phyloP scores from a whole-genome alignment of 1,140 invertebrate species.

The Babylonia areolata region DNA sequence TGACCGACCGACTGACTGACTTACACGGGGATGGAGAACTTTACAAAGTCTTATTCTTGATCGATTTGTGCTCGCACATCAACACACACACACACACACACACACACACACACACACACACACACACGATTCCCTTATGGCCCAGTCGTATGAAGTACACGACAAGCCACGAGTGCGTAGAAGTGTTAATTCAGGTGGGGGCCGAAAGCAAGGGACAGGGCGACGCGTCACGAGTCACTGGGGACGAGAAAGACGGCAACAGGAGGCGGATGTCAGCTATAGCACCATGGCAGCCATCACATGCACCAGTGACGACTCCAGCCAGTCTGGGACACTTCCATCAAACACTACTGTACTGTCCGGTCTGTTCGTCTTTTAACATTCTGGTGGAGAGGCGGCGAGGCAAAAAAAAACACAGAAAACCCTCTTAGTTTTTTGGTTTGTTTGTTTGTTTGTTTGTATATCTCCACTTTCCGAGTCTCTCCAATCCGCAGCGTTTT shows the following conservation, averaged over 20 bases:
- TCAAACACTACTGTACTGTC: no score
- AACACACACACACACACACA: not conserved
- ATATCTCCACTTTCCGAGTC: no score
- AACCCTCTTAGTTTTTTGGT: no score
- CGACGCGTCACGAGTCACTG: not conserved
- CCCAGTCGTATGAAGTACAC: no score
- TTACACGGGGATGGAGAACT: not conserved
- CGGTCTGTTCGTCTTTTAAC: no score
- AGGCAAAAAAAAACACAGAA: no score
- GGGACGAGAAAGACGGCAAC: not conserved
- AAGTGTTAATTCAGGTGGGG: no score
- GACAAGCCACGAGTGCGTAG: not conserved
- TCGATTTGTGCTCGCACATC: not conserved
- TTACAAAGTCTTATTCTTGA: not conserved
- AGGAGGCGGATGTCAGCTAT: not conserved
- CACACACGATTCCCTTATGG: no score
- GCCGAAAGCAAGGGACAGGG: not conserved
- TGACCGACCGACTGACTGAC: no score
- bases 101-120: constrained; percentile 11
- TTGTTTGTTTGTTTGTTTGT: no score
- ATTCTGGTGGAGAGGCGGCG: no score
- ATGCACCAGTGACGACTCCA: not conserved
- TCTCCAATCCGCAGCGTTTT: no score
- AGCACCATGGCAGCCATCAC: not conserved
- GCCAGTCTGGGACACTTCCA: not conserved